Base-by-base conservation (phyloP, 2,797 vertebrate species). In the Catostomus latipinnis region DNA sequence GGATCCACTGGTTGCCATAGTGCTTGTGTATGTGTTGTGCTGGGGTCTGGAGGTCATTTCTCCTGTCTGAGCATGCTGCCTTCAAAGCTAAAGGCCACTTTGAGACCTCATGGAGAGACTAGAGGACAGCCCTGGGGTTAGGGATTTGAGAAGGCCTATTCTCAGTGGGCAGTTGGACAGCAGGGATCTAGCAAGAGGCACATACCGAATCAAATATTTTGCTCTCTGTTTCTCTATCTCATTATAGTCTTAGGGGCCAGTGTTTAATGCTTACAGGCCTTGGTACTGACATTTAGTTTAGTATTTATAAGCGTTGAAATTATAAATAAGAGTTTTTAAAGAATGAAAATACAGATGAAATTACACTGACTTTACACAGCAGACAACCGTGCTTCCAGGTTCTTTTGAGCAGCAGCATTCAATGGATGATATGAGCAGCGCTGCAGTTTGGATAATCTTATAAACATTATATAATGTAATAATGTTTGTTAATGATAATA, bases 71-170 rank as follows among this genome's bases (percentile, higher is more conserved):
- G 53, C 62, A 8, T 12, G 8, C 57, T 11, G 9, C 68, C 45
- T 76, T 81, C 13, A 75, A 76, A 82, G 61, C 18, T 52, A 72
- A 76, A 72, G 74, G 60, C 16, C 61, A 53, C 48, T 57, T n/a
- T 77, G 62, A 72, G 61, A 48, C 66, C 11, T 52, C 80, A 77
- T 68, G 61, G 18, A 52, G 68, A 81, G 50, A 66, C 14, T 53
- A 54, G 18, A 70, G 79, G 50, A 81, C 18, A 50, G 22, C 62
- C 45, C 22, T 0, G 34, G 34, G 34, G 34, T 34, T 34, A 34
- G 16, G 11, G 50, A 14, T 71, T 71, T 1, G 8, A 71, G 52
- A 56, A 60, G 22, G 53, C 80, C 18, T 75, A 12, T 46, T 57
- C 72, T 70, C 58, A 45, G 62, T 71, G 7, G 16, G 43, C 71